A percentile compares a stretch with the other conserved stretches of the same genome.
Conservation (phyloP, 2,888 invertebrate species). For the Pasiphila rectangulata region DNA sequence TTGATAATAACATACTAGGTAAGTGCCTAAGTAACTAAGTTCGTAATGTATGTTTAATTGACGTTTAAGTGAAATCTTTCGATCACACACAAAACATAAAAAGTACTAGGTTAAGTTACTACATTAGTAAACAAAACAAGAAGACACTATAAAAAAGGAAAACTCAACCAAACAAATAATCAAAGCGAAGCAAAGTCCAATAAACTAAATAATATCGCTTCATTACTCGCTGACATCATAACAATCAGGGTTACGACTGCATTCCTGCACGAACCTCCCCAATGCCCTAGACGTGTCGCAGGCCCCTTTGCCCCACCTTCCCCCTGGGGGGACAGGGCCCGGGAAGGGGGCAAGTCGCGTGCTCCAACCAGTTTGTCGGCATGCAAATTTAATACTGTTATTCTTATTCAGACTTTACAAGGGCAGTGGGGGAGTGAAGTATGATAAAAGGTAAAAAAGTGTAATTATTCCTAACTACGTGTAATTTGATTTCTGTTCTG, state of each 20-base stretch:
- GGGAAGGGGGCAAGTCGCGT: conserved; percentile 45
- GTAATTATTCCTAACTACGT: no score
- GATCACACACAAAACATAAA: neutral
- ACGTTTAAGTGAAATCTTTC: no score
- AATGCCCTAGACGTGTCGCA: conserved; percentile 52
- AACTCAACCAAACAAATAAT: conserved; percentile 7
- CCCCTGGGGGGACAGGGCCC: conserved; percentile 17
- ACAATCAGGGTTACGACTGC: conserved; percentile 48
- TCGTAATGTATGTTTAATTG: no score
- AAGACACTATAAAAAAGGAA: conserved; percentile 1
- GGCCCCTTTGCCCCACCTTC: conserved; percentile 39
- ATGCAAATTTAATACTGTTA: conserved; percentile 77
- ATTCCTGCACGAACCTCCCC: conserved; percentile 65
- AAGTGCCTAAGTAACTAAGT: no score
- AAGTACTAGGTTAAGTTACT: neutral
- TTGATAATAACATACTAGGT: no score
- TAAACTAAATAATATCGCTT: conserved; percentile 24
- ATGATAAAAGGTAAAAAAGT: conserved; percentile 58
- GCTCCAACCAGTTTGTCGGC: conserved; percentile 54
- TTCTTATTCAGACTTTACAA: conserved; percentile 73
- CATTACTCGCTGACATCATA: conserved; percentile 35
- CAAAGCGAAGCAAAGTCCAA: conserved; percentile 5
- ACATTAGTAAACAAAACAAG: neutral
- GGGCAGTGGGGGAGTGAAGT: conserved; percentile 70
- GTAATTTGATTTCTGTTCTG: conserved; percentile 30